A percentile compares a stretch with the other conserved stretches of the same genome.
These are phyloP conservation scores for Atta cephalotes DNA, from an alignment of 1,140 invertebrate genomes.

Conservation along the genomic window DNA sequence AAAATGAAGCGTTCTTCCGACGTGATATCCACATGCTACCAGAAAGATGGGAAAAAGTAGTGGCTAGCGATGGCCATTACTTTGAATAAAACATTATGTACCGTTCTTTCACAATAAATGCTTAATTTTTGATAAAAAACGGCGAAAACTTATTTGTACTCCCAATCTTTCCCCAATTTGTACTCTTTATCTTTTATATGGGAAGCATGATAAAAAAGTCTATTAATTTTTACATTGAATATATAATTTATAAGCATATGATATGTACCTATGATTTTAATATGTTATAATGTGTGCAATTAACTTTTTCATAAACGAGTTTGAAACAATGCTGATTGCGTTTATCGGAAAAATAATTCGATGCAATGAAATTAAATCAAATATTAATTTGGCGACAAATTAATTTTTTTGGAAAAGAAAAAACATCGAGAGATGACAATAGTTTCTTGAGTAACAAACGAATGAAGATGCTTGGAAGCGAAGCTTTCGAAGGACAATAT, in stretches of 20 bases:
- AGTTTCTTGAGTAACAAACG: conserved; percentile 14
- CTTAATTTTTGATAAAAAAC: too few species aligned
- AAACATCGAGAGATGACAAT: not conserved
- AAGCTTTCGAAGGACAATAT: conserved; percentile 47
- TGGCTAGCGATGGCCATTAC: too few species aligned
- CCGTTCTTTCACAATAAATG: too few species aligned
- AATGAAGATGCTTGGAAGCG: conserved; percentile 12
- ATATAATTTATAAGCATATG: not conserved
- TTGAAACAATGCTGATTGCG: not conserved
- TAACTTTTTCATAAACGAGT: conserved; percentile 1
- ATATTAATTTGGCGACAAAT: conserved; percentile 17
- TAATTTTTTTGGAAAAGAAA: not conserved
- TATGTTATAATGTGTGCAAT: not conserved
- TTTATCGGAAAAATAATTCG: conserved; percentile 18
- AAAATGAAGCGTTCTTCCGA: too few species aligned
- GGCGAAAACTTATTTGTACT: too few species aligned
- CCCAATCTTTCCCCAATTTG: too few species aligned
- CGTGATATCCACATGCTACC: too few species aligned
- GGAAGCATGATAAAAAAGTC: not conserved
- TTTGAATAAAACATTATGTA: too few species aligned
- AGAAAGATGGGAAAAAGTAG: too few species aligned
- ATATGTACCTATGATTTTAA: not conserved
- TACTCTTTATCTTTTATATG: not conserved
- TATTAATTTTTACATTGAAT: not conserved
- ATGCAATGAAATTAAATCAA: not conserved